A percentile compares a stretch with the other conserved stretches of the same genome.
Conservation (phyloP, 2,888 invertebrate genomes). For the Brachyptera putata region DNA sequence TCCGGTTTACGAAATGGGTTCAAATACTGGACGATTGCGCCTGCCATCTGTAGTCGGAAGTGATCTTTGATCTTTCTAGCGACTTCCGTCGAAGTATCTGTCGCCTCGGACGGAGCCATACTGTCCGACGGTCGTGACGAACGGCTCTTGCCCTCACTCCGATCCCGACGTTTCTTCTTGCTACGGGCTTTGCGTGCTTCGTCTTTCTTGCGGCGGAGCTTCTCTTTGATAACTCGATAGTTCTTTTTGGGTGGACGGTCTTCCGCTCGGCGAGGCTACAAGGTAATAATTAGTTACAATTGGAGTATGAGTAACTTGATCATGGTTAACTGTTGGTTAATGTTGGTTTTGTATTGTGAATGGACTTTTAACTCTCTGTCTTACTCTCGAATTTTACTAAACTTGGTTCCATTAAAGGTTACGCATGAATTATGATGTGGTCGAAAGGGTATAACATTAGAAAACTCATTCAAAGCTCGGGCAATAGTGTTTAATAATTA, state of each 20-base stretch:
- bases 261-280: slow-evolving; percentile 75
- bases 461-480: no score
- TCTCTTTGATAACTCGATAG: slow-evolving; percentile 76
- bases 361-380: no score
- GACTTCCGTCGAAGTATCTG: slow-evolving; percentile 49
- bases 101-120: slow-evolving; percentile 47
- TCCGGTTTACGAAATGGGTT: slow-evolving; percentile 83
- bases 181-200: slow-evolving; percentile 24
- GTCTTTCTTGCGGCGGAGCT: slow-evolving; percentile 61
- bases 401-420: no score
- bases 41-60: slow-evolving; percentile 65
- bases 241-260: slow-evolving; percentile 68
- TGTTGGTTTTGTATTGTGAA: no score
- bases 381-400: no score
- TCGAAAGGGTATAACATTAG: no score
- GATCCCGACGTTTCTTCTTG: slow-evolving; percentile 23
- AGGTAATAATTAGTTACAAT: slow-evolving; percentile 14
- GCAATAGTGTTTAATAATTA: no score
- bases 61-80: slow-evolving; percentile 77
- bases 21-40: slow-evolving; percentile 79
- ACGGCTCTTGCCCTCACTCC: slow-evolving; percentile 21
- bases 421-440: no score
- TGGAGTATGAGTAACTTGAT: background rate
- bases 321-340: background rate
- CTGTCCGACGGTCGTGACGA: slow-evolving; percentile 34